These are phyloP conservation scores for Thalassarche chlororhynchos DNA, from an alignment of 2,113 vertebrate species.

Conservation along the genomic window DNA sequence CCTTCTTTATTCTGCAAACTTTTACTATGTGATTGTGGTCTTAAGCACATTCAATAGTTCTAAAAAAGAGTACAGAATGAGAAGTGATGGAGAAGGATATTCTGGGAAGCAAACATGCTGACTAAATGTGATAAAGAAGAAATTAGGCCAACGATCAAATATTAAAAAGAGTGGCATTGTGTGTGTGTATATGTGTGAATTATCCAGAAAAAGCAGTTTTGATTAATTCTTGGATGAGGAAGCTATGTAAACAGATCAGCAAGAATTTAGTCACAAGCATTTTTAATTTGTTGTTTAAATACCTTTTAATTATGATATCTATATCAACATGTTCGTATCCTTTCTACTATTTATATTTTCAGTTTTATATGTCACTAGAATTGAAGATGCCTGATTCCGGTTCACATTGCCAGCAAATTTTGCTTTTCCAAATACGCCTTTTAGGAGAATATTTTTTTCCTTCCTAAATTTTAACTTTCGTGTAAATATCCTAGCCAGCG, in stretches of 20 bases:
- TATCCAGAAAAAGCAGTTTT: neutral
- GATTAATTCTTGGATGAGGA: neutral
- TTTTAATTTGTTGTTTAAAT: neutral
- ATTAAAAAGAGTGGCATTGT: neutral
- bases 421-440: neutral
- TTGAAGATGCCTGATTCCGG: neutral
- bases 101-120: neutral
- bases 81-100: neutral
- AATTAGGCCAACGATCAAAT: neutral
- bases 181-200: neutral
- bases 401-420: constrained; percentile 1
- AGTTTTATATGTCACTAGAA: neutral
- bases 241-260: neutral
- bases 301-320: neutral
- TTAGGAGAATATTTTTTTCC: neutral
- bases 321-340: neutral
- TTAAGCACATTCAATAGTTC: rapidly evolving
- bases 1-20: neutral
- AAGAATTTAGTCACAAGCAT: neutral
- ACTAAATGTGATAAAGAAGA: neutral
- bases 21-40: neutral
- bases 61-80: neutral
- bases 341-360: neutral
- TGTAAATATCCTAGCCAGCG: neutral
- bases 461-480: too few species aligned